Conservation (phyloP, 2,888 invertebrate species). For the Dryobota labecula region DNA sequence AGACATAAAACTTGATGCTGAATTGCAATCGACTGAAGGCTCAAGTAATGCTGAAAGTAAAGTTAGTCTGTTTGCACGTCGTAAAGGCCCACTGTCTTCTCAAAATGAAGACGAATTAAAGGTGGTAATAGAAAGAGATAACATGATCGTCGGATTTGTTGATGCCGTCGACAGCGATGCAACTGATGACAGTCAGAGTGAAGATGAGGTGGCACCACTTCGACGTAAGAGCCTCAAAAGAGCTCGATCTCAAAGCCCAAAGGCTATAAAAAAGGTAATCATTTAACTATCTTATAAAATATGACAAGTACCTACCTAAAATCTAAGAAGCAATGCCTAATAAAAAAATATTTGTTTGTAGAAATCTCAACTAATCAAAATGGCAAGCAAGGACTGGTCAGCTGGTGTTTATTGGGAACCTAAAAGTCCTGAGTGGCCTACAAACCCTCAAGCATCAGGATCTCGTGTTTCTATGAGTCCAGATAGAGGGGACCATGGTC, state of each 20-base stretch:
- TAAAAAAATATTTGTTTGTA: conserved; percentile 59
- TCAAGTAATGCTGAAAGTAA: conserved; percentile 63
- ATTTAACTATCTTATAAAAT: not conserved
- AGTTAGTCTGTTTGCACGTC: conserved; percentile 74
- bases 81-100: conserved; percentile 74
- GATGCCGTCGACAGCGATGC: conserved; percentile 84
- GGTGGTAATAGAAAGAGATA: conserved; percentile 87
- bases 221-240: conserved; percentile 79
- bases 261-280: conserved; percentile 77
- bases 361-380: conserved; percentile 81
- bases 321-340: not conserved
- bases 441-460: conserved; percentile 70
- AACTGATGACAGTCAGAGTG: conserved; percentile 82
- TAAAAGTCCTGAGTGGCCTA: conserved; percentile 84
- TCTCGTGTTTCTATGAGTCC: conserved; percentile 79
- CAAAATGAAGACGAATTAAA: conserved; percentile 83
- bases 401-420: conserved; percentile 86
- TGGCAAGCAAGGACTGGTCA: conserved; percentile 86
- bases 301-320: not conserved
- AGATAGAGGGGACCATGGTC: conserved; percentile 76
- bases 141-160: conserved; percentile 87
- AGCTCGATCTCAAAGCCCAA: conserved; percentile 78
- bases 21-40: conserved; percentile 38
- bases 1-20: conserved; percentile 39
- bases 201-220: conserved; percentile 72